These are phyloP conservation scores for Pitta sordida DNA, from an alignment of 2,113 vertebrate genomes.

Conservation along the genomic window DNA sequence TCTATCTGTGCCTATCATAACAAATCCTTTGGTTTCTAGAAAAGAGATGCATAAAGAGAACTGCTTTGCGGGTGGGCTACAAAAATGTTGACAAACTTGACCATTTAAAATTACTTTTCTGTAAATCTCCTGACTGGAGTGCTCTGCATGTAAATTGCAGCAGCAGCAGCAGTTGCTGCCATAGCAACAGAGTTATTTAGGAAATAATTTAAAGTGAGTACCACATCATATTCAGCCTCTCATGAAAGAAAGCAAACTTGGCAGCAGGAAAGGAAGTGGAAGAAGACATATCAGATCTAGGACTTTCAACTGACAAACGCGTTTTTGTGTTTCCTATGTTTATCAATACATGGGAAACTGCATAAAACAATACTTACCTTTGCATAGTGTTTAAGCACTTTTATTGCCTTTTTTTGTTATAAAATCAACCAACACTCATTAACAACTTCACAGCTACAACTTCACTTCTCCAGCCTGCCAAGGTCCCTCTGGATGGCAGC, in stretches of 20 bases:
- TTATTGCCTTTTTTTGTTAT: neutral
- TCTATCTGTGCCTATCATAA: neutral
- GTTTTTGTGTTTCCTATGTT: neutral
- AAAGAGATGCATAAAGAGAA: conserved; percentile 34
- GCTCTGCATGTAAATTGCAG: conserved; percentile 67
- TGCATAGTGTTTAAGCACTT: neutral
- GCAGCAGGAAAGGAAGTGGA: neutral
- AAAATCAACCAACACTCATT: neutral
- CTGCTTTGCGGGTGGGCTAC: conserved; percentile 24
- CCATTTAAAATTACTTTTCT: conserved; percentile 57
- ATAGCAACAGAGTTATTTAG: conserved; percentile 74
- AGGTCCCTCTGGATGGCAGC: neutral
- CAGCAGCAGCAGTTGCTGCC: conserved; percentile 60
- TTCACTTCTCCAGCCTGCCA: neutral
- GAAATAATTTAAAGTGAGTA: conserved; percentile 68
- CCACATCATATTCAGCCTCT: conserved; percentile 27
- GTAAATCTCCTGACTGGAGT: conserved; percentile 52
- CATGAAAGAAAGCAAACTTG: conserved; percentile 28
- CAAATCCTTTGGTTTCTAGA: neutral
- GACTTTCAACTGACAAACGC: neutral
- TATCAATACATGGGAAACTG: neutral
- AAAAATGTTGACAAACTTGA: conserved; percentile 53
- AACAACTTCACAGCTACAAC: neutral
- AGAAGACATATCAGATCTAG: conserved; percentile 1
- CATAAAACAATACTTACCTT: neutral